Conservation (phyloP, 2,113 vertebrate genomes). For the Odontesthes bonariensis region DNA sequence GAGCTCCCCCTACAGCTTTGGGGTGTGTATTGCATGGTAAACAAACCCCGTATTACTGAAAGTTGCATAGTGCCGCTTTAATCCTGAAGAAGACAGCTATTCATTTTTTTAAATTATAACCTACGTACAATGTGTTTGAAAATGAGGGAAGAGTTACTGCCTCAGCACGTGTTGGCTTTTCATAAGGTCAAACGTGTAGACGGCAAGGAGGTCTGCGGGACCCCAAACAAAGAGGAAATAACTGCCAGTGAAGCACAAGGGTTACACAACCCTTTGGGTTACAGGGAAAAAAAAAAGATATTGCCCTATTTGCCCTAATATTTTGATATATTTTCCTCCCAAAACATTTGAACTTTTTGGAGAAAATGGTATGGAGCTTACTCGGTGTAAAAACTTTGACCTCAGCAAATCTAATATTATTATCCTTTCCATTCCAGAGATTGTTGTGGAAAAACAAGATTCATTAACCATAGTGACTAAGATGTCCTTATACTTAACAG, state of each 20-base stretch:
- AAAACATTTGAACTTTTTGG: background rate
- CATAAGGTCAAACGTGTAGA: conserved; percentile 5
- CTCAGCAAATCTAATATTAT: background rate
- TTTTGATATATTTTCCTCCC: background rate
- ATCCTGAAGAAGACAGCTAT: background rate
- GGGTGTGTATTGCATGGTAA: no score
- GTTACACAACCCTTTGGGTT: conserved; percentile 1
- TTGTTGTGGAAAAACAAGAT: background rate
- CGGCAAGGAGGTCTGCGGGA: background rate
- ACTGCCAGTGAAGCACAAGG: background rate
- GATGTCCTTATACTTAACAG: no score
- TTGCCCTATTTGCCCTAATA: no score
- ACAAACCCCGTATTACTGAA: no score
- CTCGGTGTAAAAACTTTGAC: background rate
- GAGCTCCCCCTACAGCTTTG: no score
- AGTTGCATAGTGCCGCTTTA: no score
- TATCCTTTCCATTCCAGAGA: background rate
- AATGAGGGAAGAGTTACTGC: background rate
- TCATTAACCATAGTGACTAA: background rate
- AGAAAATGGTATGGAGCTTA: background rate
- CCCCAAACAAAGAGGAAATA: conserved; percentile 1
- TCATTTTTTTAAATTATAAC: background rate
- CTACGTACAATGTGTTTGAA: background rate
- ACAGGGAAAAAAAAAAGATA: no score
- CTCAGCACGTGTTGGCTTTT: background rate